These are phyloP conservation scores for Scaptomyza flava DNA, from an alignment of 2,888 invertebrate genomes.

Conservation along the genomic window DNA sequence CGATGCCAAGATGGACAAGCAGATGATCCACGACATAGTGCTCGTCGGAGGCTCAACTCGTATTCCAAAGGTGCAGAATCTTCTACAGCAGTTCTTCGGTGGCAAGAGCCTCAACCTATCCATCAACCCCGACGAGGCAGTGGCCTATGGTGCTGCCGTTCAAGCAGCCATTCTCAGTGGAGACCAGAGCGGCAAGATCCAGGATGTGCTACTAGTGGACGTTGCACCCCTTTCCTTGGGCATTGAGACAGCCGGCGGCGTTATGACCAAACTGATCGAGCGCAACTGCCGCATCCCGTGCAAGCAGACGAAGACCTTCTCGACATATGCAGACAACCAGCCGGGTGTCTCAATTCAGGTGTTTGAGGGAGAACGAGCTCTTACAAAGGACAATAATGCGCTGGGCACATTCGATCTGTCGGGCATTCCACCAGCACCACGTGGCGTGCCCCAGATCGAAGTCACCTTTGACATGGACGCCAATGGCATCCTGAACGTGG, in stretches of 20 bases:
- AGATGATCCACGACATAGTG: slow-evolving; percentile 36
- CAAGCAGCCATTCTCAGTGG: slow-evolving; percentile 41
- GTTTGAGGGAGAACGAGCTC: slow-evolving; percentile 38
- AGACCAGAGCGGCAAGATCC: slow-evolving; percentile 37
- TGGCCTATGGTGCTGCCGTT: slow-evolving; percentile 38
- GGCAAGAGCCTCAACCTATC: slow-evolving; percentile 38
- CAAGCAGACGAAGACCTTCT: slow-evolving; percentile 38
- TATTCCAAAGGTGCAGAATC: slow-evolving; percentile 37
- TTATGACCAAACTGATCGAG: slow-evolving; percentile 38
- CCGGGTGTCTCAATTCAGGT: slow-evolving; percentile 39
- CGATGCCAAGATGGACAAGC: slow-evolving; percentile 43
- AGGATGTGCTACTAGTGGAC: slow-evolving; percentile 38
- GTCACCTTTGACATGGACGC: slow-evolving; percentile 93
- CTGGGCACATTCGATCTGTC: slow-evolving; percentile 37
- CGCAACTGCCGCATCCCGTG: slow-evolving; percentile 37
- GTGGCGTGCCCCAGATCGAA: slow-evolving; percentile 94
- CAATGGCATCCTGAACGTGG: slow-evolving; percentile 96
- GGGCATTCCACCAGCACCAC: slow-evolving; percentile 96
- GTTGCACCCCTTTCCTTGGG: slow-evolving; percentile 35
- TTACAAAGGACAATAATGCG: slow-evolving; percentile 32
- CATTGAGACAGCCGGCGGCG: slow-evolving; percentile 40
- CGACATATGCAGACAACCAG: slow-evolving; percentile 40
- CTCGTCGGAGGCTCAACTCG: slow-evolving; percentile 41
- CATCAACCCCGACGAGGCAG: slow-evolving; percentile 38
- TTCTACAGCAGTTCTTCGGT: slow-evolving; percentile 38